phyloP scores from a whole-genome alignment of 30 jellyfish, hydroid and myxozoan species.

The Aurelia aurita complex sp. Pacific region DNA sequence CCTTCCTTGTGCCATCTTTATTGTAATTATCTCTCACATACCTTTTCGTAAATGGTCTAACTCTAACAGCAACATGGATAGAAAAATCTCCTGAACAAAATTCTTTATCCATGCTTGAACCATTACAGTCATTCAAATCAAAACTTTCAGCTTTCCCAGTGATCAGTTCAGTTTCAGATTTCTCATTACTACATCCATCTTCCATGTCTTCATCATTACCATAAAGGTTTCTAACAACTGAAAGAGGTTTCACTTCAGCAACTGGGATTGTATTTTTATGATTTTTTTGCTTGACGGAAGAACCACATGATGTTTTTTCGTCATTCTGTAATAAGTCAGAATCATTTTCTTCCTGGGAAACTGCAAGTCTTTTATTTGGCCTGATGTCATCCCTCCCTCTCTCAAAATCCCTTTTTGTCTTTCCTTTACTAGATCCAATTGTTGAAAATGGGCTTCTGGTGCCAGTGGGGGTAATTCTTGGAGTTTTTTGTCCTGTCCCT shows the following conservation, averaged over 20 bases:
- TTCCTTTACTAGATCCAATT: constrained; percentile 17
- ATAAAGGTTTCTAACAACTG: constrained; percentile 13
- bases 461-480: constrained; percentile 41
- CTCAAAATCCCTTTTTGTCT: constrained; percentile 32
- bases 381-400: constrained; percentile 22
- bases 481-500: constrained; percentile 11
- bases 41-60: constrained; percentile 93
- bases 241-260: constrained; percentile 43
- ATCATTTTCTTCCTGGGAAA: constrained; percentile 12
- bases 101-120: background rate
- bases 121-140: background rate
- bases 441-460: constrained; percentile 26
- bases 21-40: background rate
- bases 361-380: constrained; percentile 48
- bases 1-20: too few relatives aligned
- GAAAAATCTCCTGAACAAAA: constrained; percentile 48
- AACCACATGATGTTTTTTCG: background rate
- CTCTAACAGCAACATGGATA: constrained; percentile 91
- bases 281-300: background rate
- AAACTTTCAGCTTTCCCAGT: background rate
- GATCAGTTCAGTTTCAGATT: background rate
- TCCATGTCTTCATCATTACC: background rate
- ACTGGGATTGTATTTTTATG: background rate
- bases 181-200: background rate
- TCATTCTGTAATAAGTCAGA: background rate